These are phyloP conservation scores for Eucera pruinosa DNA, from an alignment of 2,888 invertebrate genomes.

Conservation along the genomic window DNA sequence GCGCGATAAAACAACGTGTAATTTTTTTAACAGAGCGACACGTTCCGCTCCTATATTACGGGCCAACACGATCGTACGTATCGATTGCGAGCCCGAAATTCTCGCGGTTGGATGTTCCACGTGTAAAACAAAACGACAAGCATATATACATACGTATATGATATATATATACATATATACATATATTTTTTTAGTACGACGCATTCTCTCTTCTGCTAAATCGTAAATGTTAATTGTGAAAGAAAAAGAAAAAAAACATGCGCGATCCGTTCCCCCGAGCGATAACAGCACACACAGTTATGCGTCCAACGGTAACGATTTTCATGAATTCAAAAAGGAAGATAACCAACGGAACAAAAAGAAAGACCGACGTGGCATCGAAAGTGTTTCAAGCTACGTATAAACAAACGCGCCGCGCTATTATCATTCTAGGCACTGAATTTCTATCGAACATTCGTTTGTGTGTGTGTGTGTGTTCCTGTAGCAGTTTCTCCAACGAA, in stretches of 20 bases:
- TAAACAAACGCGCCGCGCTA: constrained; percentile 22
- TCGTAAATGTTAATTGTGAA: constrained; percentile 30
- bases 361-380: constrained; percentile 1
- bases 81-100: constrained; percentile 28
- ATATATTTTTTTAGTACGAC: constrained; percentile 59
- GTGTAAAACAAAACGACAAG: constrained; percentile 26
- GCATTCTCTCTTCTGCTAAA: constrained; percentile 50
- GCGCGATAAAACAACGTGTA: not conserved
- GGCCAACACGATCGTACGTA: constrained; percentile 24
- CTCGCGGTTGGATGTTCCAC: constrained; percentile 48
- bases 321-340: constrained; percentile 4
- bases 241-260: constrained; percentile 8
- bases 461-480: constrained; percentile 36
- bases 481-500: constrained; percentile 73
- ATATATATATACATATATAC: constrained; percentile 39
- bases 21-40: not conserved
- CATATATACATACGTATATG: constrained; percentile 39
- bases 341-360: not conserved
- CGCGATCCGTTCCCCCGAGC: constrained; percentile 30
- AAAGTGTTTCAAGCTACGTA: constrained; percentile 19
- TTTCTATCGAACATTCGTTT: constrained; percentile 36
- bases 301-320: constrained; percentile 31
- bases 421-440: constrained; percentile 32
- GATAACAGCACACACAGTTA: constrained; percentile 10
- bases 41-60: not conserved